These are phyloP conservation scores for Ctenosaura bakeri DNA, from an alignment of 2,797 vertebrate genomes.

Conservation along the genomic window DNA sequence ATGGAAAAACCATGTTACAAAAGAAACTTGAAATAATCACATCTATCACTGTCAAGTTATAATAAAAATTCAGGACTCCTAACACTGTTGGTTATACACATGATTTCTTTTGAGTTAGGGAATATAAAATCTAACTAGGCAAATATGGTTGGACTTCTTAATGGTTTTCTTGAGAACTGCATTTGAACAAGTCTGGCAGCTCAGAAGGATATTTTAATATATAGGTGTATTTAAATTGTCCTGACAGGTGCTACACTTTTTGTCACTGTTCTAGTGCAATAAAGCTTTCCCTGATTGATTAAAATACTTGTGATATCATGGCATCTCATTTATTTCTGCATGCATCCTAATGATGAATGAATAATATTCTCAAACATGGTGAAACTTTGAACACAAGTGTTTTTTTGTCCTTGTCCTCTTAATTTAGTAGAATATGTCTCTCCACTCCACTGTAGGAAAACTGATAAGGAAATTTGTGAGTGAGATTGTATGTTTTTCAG, in stretches of 20 bases:
- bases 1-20: background rate
- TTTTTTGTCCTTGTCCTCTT: background rate
- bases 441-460: background rate
- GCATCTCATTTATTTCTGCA: background rate
- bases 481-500: background rate
- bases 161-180: background rate
- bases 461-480: background rate
- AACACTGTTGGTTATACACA: background rate
- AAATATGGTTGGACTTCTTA: slow-evolving; percentile 14
- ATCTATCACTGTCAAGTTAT: slow-evolving; percentile 19
- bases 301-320: slow-evolving; percentile 1
- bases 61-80: background rate
- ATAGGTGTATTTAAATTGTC: background rate
- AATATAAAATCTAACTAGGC: background rate
- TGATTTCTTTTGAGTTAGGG: slow-evolving; percentile 13
- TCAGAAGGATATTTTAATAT: background rate
- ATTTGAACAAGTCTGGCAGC: background rate
- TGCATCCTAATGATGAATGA: background rate
- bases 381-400: background rate
- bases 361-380: background rate
- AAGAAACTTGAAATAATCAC: background rate
- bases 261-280: background rate
- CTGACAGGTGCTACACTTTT: background rate
- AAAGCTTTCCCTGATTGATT: background rate
- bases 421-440: background rate